phyloP scores from a whole-genome alignment of 2,797 vertebrate genomes.

The Choloepus didactylus region DNA sequence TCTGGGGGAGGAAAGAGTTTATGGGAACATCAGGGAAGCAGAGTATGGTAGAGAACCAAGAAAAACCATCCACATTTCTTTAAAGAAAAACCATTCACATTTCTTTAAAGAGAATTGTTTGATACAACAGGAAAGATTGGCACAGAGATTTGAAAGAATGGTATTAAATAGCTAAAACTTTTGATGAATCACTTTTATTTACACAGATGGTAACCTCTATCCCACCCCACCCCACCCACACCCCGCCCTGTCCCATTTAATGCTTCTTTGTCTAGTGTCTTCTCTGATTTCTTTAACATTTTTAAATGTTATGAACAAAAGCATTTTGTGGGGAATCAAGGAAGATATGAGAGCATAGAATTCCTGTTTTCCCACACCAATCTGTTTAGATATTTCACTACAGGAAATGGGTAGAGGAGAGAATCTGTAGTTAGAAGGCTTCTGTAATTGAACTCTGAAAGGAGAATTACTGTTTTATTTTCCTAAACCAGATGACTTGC shows the following conservation, averaged over 20 bases:
- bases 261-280: not conserved
- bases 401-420: not conserved
- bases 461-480: not conserved
- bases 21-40: fast-evolving
- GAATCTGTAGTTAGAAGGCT: not conserved
- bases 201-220: too few species aligned
- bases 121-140: not conserved
- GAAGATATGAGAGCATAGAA: not conserved
- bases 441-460: not conserved
- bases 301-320: not conserved
- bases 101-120: not conserved
- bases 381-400: not conserved
- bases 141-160: not conserved
- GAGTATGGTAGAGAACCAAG: not conserved
- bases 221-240: too few species aligned
- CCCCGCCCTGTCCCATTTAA: not conserved
- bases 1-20: not conserved
- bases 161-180: not conserved
- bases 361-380: not conserved
- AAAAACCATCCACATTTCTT: not conserved
- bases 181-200: not conserved
- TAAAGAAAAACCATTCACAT: too few species aligned
- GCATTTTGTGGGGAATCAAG: not conserved
- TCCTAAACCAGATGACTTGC: not conserved
- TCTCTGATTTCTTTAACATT: not conserved